Conservation (phyloP, 2,113 vertebrate species). For the Gopherus evgoodei region DNA sequence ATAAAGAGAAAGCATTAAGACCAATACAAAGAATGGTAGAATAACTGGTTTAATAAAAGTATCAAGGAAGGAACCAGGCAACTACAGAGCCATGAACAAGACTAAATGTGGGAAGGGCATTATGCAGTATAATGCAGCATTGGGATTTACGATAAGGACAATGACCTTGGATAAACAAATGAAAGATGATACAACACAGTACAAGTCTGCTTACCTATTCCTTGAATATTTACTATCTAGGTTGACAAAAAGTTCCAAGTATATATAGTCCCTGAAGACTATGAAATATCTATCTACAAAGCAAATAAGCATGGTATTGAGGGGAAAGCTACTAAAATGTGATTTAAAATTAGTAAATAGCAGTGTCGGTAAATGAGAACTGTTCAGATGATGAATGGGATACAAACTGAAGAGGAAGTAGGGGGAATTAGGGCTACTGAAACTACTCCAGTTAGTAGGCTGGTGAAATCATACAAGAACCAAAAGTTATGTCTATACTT, state of each 20-base stretch:
- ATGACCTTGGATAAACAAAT: not conserved
- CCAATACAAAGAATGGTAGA: not conserved
- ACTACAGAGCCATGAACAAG: not conserved
- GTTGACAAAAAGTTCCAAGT: not conserved
- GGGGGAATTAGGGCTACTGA: not conserved
- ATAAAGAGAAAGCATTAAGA: not conserved
- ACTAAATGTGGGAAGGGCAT: fast-evolving
- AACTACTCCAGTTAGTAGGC: not conserved
- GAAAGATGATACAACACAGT: not conserved
- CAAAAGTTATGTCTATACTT: not conserved
- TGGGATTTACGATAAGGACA: fast-evolving
- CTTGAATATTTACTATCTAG: not conserved
- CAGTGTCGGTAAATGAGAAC: not conserved
- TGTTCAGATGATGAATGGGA: not conserved
- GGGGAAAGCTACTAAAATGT: not conserved
- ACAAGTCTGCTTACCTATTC: not conserved
- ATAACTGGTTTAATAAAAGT: not conserved
- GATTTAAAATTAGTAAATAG: not conserved
- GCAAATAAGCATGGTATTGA: not conserved
- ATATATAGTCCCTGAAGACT: not conserved
- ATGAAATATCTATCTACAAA: not conserved
- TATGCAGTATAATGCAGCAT: not conserved
- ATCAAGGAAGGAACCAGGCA: not conserved
- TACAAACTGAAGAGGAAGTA: not conserved
- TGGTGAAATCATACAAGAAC: not conserved